These are phyloP conservation scores for Melinopterus prodromus DNA, from an alignment of 2,888 invertebrate genomes.

Conservation along the genomic window DNA sequence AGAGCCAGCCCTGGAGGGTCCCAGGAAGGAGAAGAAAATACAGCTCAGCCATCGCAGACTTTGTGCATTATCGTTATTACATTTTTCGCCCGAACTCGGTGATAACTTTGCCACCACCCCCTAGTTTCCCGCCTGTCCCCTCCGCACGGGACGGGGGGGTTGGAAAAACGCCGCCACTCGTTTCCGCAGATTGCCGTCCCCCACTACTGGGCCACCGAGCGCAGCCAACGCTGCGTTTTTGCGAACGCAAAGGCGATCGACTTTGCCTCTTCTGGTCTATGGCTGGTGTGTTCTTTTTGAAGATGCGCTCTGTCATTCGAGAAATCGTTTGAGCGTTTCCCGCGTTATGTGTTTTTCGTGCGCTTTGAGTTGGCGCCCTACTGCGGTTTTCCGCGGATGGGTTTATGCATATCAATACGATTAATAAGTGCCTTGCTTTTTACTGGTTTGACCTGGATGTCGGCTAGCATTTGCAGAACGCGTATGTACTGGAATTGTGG, in stretches of 20 bases:
- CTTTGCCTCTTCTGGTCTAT: not conserved
- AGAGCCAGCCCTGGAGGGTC: not conserved
- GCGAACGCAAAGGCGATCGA: not conserved
- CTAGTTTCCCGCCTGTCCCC: not conserved
- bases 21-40: not conserved
- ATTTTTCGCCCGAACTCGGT: not conserved
- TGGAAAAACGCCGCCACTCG: not conserved
- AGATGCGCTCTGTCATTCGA: not conserved
- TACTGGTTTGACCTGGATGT: not conserved
- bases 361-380: not conserved
- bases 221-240: not conserved
- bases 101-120: constrained; percentile 4
- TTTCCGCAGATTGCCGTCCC: not conserved
- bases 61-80: not conserved
- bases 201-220: not conserved
- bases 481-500: too few relatives aligned
- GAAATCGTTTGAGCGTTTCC: not conserved
- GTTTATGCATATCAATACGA: not conserved
- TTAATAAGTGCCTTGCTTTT: not conserved
- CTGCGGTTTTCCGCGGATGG: not conserved
- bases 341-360: not conserved
- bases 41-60: not conserved
- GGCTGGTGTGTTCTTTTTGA: not conserved
- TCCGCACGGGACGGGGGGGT: not conserved
- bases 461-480: too few relatives aligned